A percentile compares a stretch with the other conserved stretches of the same genome.
phyloP scores from a whole-genome alignment of 2,888 invertebrate genomes.

The Galerucella pusilla region DNA sequence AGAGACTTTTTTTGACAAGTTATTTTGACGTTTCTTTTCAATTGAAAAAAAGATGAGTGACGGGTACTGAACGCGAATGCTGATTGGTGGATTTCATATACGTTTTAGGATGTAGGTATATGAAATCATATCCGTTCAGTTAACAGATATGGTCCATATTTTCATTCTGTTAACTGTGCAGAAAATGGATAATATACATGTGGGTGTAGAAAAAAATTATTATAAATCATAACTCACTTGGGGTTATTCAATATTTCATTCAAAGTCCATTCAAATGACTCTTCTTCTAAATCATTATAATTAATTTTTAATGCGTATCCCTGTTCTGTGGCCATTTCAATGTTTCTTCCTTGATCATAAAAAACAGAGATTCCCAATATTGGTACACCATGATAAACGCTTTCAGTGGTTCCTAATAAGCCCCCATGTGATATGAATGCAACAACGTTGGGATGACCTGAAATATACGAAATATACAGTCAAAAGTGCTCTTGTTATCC shows the following conservation, averaged over 20 bases:
- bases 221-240: constrained; percentile 20
- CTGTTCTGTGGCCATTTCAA: constrained; percentile 8
- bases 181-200: no score
- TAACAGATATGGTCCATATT: no score
- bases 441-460: constrained; percentile 32
- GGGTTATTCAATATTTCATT: constrained; percentile 33
- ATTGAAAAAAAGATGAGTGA: no score
- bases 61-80: no score
- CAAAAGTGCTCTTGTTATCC: no score
- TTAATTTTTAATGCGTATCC: constrained; percentile 22
- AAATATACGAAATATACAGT: background rate
- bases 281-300: constrained; percentile 18
- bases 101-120: no score
- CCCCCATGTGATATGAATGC: constrained; percentile 36
- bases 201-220: background rate
- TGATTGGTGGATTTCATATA: no score
- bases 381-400: constrained; percentile 25
- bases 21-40: no score
- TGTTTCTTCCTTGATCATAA: constrained; percentile 31
- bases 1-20: no score
- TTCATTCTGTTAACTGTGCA: no score
- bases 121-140: no score
- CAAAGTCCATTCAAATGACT: constrained; percentile 15
- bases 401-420: constrained; percentile 28
- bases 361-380: constrained; percentile 30